phyloP scores from a whole-genome alignment of 2,113 vertebrate species.

The Zeus faber region DNA sequence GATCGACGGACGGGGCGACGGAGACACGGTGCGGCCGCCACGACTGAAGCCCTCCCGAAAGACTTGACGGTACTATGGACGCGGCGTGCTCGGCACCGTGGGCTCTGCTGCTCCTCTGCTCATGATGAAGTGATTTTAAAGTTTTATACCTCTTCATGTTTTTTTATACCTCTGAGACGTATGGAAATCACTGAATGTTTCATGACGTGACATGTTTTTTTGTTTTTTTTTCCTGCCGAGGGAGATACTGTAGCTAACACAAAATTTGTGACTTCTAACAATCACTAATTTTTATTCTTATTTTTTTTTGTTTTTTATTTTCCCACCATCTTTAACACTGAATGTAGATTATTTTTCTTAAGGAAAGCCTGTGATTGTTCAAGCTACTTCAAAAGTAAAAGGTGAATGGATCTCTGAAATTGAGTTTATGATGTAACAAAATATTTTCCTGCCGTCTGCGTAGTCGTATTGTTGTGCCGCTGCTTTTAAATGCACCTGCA shows the following conservation, averaged over 20 bases:
- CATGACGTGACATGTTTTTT: conserved; percentile 20
- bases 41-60: too few relatives aligned
- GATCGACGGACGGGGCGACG: conserved; percentile 48
- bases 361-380: conserved; percentile 22
- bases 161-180: conserved; percentile 45
- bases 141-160: conserved; percentile 33
- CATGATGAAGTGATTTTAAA: conserved; percentile 51
- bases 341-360: conserved; percentile 46
- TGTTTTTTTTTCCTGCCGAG: conserved; percentile 16
- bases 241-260: conserved; percentile 1
- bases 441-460: conserved; percentile 13
- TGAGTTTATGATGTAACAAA: conserved; percentile 27
- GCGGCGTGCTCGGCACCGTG: conserved; percentile 16
- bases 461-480: conserved; percentile 13
- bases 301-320: too few relatives aligned
- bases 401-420: conserved; percentile 23
- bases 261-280: background rate
- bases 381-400: background rate
- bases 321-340: conserved; percentile 23
- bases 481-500: conserved; percentile 21
- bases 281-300: background rate
- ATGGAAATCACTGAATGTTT: conserved; percentile 53
- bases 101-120: conserved; percentile 39
- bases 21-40: too few relatives aligned
- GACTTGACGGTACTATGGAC: conserved; percentile 31